Evolutionary conservation across 1,140 invertebrate genomes (phyloP).

Genomic region (Bombus consobrinus): DNA sequence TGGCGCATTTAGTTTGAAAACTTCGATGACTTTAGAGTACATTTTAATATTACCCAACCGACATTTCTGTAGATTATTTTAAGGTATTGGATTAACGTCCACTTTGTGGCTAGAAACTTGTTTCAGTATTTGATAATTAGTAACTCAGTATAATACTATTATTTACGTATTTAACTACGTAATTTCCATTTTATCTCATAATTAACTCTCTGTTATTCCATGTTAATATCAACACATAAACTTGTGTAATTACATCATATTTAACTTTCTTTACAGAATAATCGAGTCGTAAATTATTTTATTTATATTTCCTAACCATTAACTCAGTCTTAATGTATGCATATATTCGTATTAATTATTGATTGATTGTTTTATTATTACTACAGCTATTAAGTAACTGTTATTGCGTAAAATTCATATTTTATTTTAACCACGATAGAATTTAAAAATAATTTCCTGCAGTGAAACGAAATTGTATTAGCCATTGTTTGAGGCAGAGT

Average conservation of each 20-base stretch:
- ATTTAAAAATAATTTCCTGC: too few species aligned
- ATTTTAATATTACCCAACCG: neutral
- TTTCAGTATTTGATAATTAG: neutral
- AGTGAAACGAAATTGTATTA: too few species aligned
- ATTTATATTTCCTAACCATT: neutral
- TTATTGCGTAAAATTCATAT: neutral
- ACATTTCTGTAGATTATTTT: neutral
- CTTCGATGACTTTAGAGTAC: neutral
- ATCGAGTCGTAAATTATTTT: neutral
- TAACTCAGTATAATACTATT: neutral
- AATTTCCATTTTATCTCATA: neutral
- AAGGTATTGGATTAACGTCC: neutral
- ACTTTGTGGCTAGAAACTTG: neutral
- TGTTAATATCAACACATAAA: neutral
- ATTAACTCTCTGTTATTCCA: neutral
- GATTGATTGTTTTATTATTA: neutral
- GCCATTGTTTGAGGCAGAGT: too few species aligned
- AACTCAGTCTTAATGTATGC: neutral
- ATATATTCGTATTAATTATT: neutral
- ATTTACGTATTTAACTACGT: too few species aligned
- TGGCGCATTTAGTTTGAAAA: neutral
- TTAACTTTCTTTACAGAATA: neutral
- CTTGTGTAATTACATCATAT: neutral
- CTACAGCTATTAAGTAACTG: neutral
- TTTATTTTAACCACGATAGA: neutral